phyloP scores from a whole-genome alignment of 2,888 invertebrate species.

The Hanleya hanleyi region DNA sequence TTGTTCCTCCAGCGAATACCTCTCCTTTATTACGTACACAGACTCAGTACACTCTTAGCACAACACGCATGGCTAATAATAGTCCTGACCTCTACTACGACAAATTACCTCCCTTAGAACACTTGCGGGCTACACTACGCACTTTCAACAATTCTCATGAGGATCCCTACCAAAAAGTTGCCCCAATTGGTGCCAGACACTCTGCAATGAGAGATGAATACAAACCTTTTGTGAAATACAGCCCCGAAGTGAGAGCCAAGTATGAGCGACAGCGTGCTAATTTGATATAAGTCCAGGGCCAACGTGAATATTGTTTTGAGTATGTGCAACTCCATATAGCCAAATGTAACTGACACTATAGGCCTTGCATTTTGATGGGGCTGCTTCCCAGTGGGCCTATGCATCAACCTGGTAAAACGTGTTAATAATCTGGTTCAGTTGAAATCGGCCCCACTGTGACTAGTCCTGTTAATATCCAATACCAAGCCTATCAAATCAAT shows the following conservation, averaged over 20 bases:
- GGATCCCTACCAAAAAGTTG: slow-evolving; percentile 15
- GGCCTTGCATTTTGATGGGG: too few relatives aligned
- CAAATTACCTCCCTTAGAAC: slow-evolving; percentile 61
- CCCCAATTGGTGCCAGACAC: slow-evolving; percentile 26
- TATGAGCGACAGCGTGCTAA: slow-evolving; percentile 14
- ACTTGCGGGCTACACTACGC: slow-evolving; percentile 54
- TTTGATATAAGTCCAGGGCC: too few relatives aligned
- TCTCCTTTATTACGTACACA: slow-evolving; percentile 59
- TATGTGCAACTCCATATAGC: too few relatives aligned
- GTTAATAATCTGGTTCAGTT: too few relatives aligned
- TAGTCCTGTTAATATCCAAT: too few relatives aligned
- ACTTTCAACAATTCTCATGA: slow-evolving; percentile 45
- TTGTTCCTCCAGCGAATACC: slow-evolving; percentile 46
- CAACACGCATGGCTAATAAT: slow-evolving; percentile 53
- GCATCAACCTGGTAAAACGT: too few relatives aligned
- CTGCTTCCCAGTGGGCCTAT: too few relatives aligned
- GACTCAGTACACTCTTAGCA: slow-evolving; percentile 63
- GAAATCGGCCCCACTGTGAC: too few relatives aligned
- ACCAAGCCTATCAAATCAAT: too few relatives aligned
- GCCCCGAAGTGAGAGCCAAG: slow-evolving; percentile 54
- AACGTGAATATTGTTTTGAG: too few relatives aligned
- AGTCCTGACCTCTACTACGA: slow-evolving; percentile 55
- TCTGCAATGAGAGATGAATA: slow-evolving; percentile 48
- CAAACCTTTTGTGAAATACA: slow-evolving; percentile 63
- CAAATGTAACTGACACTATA: too few relatives aligned